Evolutionary conservation across 2,888 invertebrate species (phyloP), one percentile per base, ranked within the genome.

Genomic region (Ceramica pisi): DNA sequence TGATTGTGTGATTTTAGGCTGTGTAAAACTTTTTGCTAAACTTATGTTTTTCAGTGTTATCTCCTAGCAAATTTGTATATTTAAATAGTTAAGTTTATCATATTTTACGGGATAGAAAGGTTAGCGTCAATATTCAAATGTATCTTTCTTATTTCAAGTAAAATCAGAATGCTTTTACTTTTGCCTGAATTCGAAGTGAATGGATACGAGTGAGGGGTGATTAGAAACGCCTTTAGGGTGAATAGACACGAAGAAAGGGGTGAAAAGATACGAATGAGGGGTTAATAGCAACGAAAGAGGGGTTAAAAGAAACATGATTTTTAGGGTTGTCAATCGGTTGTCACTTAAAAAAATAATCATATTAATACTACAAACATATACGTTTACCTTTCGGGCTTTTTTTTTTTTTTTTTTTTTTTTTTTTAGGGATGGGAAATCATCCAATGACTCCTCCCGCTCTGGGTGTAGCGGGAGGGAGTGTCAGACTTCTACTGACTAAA

Each of bases 231-330:
- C 31, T 31, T 31, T 31, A 31, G 31, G 31, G 31, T 31, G 31
- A 31, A 31, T 31, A 31, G 31, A 31, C 5, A 31, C 31, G n/a
- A n/a, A n/a, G n/a, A n/a, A n/a, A n/a, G n/a, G n/a, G n/a, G n/a
- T n/a, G n/a, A n/a, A n/a, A n/a, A n/a, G 50, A 50, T n/a, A 50
- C 50, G 50, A 21, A 21, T 50, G 50, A 50, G 21, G 50, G 12
- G 55, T 50, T 44, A 21, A 50, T 50, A 50, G 50, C 21, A 50
- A 50, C 50, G 51, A 51, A 51, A 51, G 21, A 51, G 51, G 51
- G 51, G 23, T 51, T 23, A 51, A 23, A 51, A 51, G 51, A 51
- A 51, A 51, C 51, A 14, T 5, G 51, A 51, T 51, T 51, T 51
- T 51, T 23, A 51, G 51, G 14, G 23, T 51, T 51, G 23, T 23